Evolutionary conservation across 2,113 vertebrate genomes (phyloP), one percentile per base, ranked within the genome.

Genomic region (Puma concolor): DNA sequence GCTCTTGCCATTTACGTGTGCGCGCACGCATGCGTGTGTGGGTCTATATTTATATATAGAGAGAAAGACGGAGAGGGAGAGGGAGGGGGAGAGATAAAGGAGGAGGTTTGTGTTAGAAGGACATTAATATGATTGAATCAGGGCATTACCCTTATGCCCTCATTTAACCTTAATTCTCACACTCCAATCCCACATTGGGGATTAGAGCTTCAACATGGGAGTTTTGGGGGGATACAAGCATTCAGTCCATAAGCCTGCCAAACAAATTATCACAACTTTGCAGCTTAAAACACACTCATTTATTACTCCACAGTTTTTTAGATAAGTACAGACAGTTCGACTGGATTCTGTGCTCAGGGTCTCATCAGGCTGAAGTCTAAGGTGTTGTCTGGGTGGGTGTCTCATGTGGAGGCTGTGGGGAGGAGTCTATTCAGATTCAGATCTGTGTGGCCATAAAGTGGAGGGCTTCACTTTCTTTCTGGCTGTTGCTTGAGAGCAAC

Each of bases 21-120:
- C 31, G 29, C 41, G 21, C 25, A 0, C 1, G 3, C 41, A 1
- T 72, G 16, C 11, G 1, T 72, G 38, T 48, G 29, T 31, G 74
- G 31, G 16, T 25, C 2, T 48, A 10, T 7, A 15, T 44, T 0
- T 27, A 27, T 74, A 6, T 72, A 23, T 72, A 27, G 0, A 63
- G 0, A 64, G 21, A 7, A 7, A 11, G 11, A 72, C 7, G 38
- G 63, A 48, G 60, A 21, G 48, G 29, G 10, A 4, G 83, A 57
- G 57, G 25, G 7, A 48, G 29, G 5, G 19, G 36, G 66, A 38
- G 41, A 21, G 38, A 9, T 14, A 21, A 7, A 1, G 81, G n/a
- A 41, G n/a, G 17, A 11, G 13, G 9, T 60, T n/a, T 69, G n/a
- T 52, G 33, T 76, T 63, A 76, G 16, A 76, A 76, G 21, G 38